phyloP scores from a whole-genome alignment of 2,113 vertebrate species.

The Triplophysa siluroides region DNA sequence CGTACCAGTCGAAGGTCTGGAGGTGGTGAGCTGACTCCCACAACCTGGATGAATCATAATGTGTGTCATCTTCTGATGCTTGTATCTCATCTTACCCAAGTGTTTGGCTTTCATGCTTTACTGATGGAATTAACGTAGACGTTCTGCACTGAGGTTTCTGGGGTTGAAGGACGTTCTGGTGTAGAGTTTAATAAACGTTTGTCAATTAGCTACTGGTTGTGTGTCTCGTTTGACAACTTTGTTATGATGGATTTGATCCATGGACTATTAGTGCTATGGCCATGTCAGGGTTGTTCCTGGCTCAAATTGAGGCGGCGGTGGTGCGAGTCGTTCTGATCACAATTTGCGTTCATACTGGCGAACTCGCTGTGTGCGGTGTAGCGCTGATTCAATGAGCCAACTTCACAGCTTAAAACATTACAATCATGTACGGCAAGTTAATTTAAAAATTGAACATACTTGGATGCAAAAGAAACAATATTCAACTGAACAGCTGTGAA shows the following conservation, averaged over 20 bases:
- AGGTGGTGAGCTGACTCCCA: constrained; percentile 42
- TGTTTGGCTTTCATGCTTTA: constrained; percentile 29
- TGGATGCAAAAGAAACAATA: too few relatives aligned
- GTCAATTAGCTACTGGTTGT: not conserved
- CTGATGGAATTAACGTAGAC: constrained; percentile 13
- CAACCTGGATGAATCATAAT: constrained; percentile 43
- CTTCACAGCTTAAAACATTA: too few relatives aligned
- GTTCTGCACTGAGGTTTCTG: constrained; percentile 3
- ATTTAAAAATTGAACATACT: too few relatives aligned
- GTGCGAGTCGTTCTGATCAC: too few relatives aligned
- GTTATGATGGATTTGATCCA: too few relatives aligned
- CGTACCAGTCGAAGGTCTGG: constrained; percentile 11
- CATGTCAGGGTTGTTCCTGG: too few relatives aligned
- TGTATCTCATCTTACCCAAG: constrained; percentile 46
- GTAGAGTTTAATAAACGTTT: not conserved
- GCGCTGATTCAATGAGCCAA: too few relatives aligned
- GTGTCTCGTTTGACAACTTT: not conserved
- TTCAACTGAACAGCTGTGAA: too few relatives aligned
- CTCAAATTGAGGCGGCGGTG: too few relatives aligned
- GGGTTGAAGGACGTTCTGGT: not conserved
- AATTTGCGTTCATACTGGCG: too few relatives aligned
- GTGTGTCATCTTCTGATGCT: constrained; percentile 39
- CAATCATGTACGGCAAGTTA: too few relatives aligned
- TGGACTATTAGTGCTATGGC: not conserved
- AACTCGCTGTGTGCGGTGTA: too few relatives aligned